Evolutionary conservation across 2,888 invertebrate genomes (phyloP).

Genomic region (Tetrapedia diversipes): DNA sequence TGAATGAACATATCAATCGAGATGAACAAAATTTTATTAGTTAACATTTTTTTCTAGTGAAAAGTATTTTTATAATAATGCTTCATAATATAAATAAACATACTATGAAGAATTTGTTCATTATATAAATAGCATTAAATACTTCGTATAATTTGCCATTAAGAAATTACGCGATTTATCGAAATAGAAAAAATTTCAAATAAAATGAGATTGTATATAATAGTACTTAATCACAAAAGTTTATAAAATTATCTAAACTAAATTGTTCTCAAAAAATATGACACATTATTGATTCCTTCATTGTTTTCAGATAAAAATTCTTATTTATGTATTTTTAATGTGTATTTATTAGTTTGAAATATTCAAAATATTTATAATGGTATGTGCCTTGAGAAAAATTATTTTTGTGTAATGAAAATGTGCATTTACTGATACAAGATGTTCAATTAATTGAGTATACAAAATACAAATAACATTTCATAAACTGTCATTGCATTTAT

Average conservation of each 20-base stretch:
- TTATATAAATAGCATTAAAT: conserved; percentile 23
- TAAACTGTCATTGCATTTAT: conserved; percentile 20
- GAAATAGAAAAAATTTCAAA: background rate
- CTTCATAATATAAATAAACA: background rate
- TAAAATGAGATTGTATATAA: conserved; percentile 26
- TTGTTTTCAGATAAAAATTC: background rate
- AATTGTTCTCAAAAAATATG: background rate
- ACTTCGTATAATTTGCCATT: conserved; percentile 2
- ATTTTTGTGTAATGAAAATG: conserved; percentile 47
- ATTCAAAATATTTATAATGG: conserved; percentile 25
- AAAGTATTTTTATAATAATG: background rate
- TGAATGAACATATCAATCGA: background rate
- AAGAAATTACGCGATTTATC: background rate
- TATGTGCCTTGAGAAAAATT: conserved; percentile 58
- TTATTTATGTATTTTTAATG: conserved; percentile 7
- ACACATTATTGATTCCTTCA: background rate
- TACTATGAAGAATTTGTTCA: conserved; percentile 1
- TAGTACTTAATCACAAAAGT: conserved; percentile 4
- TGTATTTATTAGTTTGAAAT: background rate
- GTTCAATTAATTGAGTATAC: conserved; percentile 18
- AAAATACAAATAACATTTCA: conserved; percentile 27
- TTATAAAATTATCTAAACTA: background rate
- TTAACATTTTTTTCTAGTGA: background rate
- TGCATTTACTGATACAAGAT: conserved; percentile 42
- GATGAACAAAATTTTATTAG: background rate